These are phyloP conservation scores for Sarcophaga carnaria DNA, from an alignment of 2,888 invertebrate genomes.

Conservation along the genomic window DNA sequence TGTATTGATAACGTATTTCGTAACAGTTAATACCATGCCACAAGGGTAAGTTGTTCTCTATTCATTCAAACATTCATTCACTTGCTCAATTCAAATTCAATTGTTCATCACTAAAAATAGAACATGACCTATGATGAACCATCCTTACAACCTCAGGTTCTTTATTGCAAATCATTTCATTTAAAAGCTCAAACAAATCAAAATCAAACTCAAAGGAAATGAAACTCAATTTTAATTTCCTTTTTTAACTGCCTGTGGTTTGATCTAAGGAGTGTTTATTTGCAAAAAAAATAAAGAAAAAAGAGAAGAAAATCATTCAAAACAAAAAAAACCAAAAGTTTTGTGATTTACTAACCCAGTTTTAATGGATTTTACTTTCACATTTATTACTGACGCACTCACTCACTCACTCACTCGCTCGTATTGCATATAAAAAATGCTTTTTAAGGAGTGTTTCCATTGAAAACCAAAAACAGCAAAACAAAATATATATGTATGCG, in stretches of 20 bases:
- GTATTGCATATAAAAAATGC: neutral
- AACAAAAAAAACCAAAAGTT: neutral
- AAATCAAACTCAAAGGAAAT: slow-evolving; percentile 4
- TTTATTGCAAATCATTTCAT: neutral
- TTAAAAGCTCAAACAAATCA: neutral
- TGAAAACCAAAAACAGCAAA: too few species aligned
- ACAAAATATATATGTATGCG: slow-evolving; percentile 24
- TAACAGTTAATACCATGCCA: slow-evolving; percentile 75
- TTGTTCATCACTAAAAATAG: neutral
- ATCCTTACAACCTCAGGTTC: too few species aligned
- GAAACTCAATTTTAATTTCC: slow-evolving; percentile 29
- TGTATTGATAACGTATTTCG: slow-evolving; percentile 79
- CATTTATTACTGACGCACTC: neutral
- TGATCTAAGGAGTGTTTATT: slow-evolving; percentile 28
- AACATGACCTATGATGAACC: too few species aligned
- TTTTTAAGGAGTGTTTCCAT: slow-evolving; percentile 45
- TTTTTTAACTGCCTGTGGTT: neutral
- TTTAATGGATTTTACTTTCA: neutral
- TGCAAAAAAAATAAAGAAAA: neutral
- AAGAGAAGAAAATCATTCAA: neutral
- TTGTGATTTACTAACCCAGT: slow-evolving; percentile 12
- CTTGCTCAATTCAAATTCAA: too few species aligned
- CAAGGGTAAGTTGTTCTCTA: slow-evolving; percentile 75
- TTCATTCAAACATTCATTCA: too few species aligned
- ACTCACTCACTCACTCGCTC: too few species aligned